Evolutionary conservation across 2,113 vertebrate genomes (phyloP), one percentile per base, ranked within the genome.

Genomic region (Xyrauchen texanus): DNA sequence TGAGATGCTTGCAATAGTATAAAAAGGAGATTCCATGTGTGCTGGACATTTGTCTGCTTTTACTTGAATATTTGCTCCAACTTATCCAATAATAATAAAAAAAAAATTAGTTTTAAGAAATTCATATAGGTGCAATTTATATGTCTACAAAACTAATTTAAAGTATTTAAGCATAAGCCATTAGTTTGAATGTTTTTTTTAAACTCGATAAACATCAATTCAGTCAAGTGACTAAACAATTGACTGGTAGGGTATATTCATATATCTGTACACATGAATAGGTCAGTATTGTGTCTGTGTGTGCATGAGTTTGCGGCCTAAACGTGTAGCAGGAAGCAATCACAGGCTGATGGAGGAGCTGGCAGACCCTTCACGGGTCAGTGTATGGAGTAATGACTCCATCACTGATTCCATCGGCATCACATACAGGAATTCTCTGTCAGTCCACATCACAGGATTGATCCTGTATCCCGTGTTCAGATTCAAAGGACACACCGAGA

Each of bases 391-490:
- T 88, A 87, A 87, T 88, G 80, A 87, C 83, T 85, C 73, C 72
- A 65, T 80, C 63, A 76, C 85, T 85, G 84, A 85, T 87, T 84
- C 86, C 82, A 68, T 78, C 81, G 68, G 77, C 85, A 85, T 86
- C 78, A 84, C 82, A 84, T 63, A 81, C 84, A 89, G 88, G 86
- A 89, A 86, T 83, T 82, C 81, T 84, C 82, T 85, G 86, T 86
- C 88, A 86, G 87, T 76, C 81, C 82, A 87, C 84, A 88, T 86
- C 84, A 86, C 73, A 68, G 73, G 76, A 81, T 82, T 82, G 78
- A 83, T 85, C 78, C 76, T 51, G 71, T 72, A 78, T 70, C 78
- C 85, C 61, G 79, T 76, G 52, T 86, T 67, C 80, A 68, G 80
- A 86, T 86, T 82, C 80, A 86, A 83, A 82, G 47, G 46, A 76